A percentile compares a stretch with the other conserved stretches of the same genome.
phyloP scores from a whole-genome alignment of 2,888 invertebrate genomes.

The Pedicia rivosa region DNA sequence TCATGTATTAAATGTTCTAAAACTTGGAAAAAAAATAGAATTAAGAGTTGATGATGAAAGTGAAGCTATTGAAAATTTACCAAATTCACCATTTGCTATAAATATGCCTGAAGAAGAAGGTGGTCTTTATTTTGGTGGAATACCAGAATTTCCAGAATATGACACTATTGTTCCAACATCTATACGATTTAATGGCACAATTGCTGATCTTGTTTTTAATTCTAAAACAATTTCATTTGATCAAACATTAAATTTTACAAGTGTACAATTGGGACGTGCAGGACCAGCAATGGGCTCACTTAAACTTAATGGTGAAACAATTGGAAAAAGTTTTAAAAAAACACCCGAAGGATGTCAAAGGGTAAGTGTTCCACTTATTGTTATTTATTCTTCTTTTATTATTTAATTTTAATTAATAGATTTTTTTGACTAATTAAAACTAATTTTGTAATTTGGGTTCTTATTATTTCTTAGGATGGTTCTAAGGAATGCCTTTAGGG shows the following conservation, averaged over 20 bases:
- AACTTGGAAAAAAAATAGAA: constrained; percentile 42
- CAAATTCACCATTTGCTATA: constrained; percentile 38
- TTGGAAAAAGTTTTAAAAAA: constrained; percentile 28
- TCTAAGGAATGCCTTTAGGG: too few relatives aligned
- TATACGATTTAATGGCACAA: constrained; percentile 54
- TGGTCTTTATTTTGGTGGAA: constrained; percentile 64
- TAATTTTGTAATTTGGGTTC: background rate
- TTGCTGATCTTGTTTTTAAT: constrained; percentile 72
- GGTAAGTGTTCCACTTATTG: constrained; percentile 24
- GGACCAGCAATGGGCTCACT: constrained; percentile 35
- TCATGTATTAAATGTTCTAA: constrained; percentile 54
- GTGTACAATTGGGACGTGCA: constrained; percentile 47
- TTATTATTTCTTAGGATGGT: background rate
- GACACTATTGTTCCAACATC: constrained; percentile 38
- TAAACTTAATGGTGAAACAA: constrained; percentile 32
- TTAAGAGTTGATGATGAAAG: constrained; percentile 60
- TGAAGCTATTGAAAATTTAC: constrained; percentile 39
- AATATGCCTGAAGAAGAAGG: constrained; percentile 39
- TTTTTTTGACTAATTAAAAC: background rate
- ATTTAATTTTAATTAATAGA: too few relatives aligned
- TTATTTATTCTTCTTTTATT: too few relatives aligned
- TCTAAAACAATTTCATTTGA: constrained; percentile 48
- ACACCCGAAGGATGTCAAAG: constrained; percentile 42
- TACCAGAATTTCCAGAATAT: constrained; percentile 39
- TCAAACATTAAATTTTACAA: constrained; percentile 43